phyloP scores from a whole-genome alignment of 1,140 invertebrate species.

The Dendroctonus valens region DNA sequence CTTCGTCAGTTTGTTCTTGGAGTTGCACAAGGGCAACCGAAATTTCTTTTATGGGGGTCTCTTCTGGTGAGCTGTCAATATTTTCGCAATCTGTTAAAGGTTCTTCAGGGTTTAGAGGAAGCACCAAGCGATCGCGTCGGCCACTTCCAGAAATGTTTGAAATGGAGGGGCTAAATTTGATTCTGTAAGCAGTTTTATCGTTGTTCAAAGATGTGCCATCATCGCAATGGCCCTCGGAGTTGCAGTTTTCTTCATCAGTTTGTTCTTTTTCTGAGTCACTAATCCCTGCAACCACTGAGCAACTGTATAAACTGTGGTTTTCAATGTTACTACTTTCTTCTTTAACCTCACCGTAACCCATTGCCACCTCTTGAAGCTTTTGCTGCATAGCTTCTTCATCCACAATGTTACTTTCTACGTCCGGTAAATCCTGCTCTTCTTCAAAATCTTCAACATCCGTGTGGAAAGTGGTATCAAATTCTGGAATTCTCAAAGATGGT shows the following conservation, averaged over 20 bases:
- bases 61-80: constrained; percentile 37
- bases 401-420: constrained; percentile 3
- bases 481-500: constrained; percentile 28
- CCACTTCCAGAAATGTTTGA: not conserved
- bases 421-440: constrained; percentile 17
- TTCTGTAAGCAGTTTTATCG: constrained; percentile 7
- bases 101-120: constrained; percentile 25
- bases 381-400: constrained; percentile 28
- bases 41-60: constrained; percentile 10
- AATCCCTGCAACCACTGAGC: no score
- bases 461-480: constrained; percentile 32
- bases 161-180: constrained; percentile 26
- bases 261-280: not conserved
- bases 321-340: not conserved
- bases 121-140: not conserved
- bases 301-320: not conserved
- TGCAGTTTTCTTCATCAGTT: constrained; percentile 26
- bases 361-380: constrained; percentile 30
- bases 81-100: constrained; percentile 46
- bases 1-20: constrained; percentile 33
- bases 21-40: constrained; percentile 20
- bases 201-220: constrained; percentile 15
- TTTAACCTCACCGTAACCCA: constrained; percentile 24
- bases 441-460: constrained; percentile 41
- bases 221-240: constrained; percentile 2